These are phyloP conservation scores for Delphinus delphis DNA, from an alignment of 2,113 vertebrate species.

Conservation along the genomic window DNA sequence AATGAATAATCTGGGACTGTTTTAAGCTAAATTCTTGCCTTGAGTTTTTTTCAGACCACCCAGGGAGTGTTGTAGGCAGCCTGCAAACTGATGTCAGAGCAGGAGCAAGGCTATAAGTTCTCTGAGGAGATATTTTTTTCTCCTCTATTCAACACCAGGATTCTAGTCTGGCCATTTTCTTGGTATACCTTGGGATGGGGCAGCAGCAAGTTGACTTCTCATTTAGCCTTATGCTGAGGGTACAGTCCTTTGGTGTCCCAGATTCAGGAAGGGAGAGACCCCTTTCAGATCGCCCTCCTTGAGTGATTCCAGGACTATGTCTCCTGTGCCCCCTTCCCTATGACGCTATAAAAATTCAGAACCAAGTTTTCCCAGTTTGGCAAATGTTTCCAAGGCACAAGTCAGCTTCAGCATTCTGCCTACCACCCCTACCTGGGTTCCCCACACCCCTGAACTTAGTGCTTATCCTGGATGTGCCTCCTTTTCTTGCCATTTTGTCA, in stretches of 20 bases:
- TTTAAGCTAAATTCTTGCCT: background rate
- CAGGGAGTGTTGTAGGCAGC: background rate
- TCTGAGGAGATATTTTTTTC: background rate
- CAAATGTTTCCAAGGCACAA: background rate
- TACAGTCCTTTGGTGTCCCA: background rate
- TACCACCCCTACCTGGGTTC: background rate
- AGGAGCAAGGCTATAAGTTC: background rate
- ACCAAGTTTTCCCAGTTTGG: no score
- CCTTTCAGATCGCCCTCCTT: background rate
- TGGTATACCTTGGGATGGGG: background rate
- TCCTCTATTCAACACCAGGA: background rate
- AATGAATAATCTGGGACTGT: background rate
- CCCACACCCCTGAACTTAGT: background rate
- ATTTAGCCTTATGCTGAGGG: background rate
- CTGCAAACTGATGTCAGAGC: background rate
- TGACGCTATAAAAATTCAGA: background rate
- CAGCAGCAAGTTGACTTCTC: background rate
- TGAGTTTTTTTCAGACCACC: conserved; percentile 12
- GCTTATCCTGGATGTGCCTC: background rate
- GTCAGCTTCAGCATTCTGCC: background rate
- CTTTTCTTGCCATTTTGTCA: background rate
- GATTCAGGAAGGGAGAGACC: background rate
- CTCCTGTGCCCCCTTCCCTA: background rate
- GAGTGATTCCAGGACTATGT: background rate
- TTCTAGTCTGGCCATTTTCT: background rate